phyloP scores from a whole-genome alignment of 1,140 invertebrate genomes.

The Sogatella furcifera region DNA sequence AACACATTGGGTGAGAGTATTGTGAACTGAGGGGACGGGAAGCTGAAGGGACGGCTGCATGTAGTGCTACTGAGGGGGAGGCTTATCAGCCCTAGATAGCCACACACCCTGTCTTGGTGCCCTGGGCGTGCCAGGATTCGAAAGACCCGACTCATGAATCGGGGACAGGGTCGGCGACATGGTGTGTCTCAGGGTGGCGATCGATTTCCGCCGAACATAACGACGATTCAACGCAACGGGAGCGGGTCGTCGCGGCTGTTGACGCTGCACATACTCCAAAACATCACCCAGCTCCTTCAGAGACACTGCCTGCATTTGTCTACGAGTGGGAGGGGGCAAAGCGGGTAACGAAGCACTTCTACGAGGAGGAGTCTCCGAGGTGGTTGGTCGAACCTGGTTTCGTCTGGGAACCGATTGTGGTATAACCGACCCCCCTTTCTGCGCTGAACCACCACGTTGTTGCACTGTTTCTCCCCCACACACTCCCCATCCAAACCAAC shows the following conservation, averaged over 20 bases:
- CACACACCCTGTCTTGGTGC: constrained; percentile 15
- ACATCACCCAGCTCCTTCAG: constrained; percentile 40
- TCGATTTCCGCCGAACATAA: constrained; percentile 32
- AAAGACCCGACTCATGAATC: constrained; percentile 59
- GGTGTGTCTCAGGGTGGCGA: constrained; percentile 41
- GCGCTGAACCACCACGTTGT: constrained; percentile 15
- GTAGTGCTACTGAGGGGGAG: background rate
- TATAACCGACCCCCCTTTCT: constrained; percentile 13
- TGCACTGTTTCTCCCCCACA: background rate
- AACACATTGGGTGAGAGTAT: background rate
- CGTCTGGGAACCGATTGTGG: constrained; percentile 15
- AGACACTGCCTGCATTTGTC: constrained; percentile 31
- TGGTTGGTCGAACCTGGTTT: constrained; percentile 14
- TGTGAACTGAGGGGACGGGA: background rate
- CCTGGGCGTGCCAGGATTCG: constrained; percentile 41
- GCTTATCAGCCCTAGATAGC: background rate
- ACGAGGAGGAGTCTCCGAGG: constrained; percentile 21
- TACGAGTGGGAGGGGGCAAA: constrained; percentile 35
- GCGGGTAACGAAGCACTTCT: constrained; percentile 32
- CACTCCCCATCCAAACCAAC: background rate
- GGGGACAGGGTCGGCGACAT: constrained; percentile 45
- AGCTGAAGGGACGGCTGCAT: background rate
- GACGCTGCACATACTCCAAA: constrained; percentile 27
- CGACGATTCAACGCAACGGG: constrained; percentile 16
- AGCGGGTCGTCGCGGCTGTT: constrained; percentile 18